Base-by-base conservation (phyloP, 2,113 vertebrate species). In the Pomatorhinus ruficollis region DNA sequence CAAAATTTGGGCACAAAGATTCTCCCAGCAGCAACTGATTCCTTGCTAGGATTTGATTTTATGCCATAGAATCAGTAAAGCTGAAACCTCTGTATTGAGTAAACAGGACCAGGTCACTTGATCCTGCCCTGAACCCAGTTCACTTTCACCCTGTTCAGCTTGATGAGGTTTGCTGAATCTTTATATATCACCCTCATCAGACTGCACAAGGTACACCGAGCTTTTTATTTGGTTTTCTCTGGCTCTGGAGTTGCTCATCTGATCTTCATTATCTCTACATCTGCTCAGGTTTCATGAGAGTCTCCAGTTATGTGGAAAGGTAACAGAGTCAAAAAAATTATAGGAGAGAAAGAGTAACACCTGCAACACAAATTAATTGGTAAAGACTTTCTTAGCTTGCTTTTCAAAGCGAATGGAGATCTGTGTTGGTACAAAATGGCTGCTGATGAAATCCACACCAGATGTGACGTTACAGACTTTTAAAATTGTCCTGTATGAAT, bases 401-500 rank as follows among this genome's bases (percentile, higher is more conserved):
- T 79, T 90, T 89, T 45, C 53, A 56, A 66, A 88, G 40, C n/a
- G 15, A 66, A 28, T 33, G 15, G 28, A 44, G 54, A 50, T 52
- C 42, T 61, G 12, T 42, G 39, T 39, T 66, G 42, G 35, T 47
- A 59, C 39, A 49, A 50, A 90, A 72, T 15, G 12, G 42, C 50
- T 61, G 39, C 57, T 74, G 74, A 39, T 81, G 80, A 92, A 95
- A 50, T 69, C 37, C 57, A 76, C 6, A 37, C 44, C 61, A 18
- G 78, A 94, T 91, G 70, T 18, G 31, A 83, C 14, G 19, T 20
- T 66, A 45, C 1, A 42, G 39, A 13, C 69, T 64, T 92, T 88
- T 65, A 44, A 95, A 95, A 92, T 64, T 63, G n/a, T 75, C 87
- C 17, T 37, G 30, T 82, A 50, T 21, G 50, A 96, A 91, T 96